phyloP scores from a whole-genome alignment of 2,113 vertebrate genomes.

The Ammodytes marinus region DNA sequence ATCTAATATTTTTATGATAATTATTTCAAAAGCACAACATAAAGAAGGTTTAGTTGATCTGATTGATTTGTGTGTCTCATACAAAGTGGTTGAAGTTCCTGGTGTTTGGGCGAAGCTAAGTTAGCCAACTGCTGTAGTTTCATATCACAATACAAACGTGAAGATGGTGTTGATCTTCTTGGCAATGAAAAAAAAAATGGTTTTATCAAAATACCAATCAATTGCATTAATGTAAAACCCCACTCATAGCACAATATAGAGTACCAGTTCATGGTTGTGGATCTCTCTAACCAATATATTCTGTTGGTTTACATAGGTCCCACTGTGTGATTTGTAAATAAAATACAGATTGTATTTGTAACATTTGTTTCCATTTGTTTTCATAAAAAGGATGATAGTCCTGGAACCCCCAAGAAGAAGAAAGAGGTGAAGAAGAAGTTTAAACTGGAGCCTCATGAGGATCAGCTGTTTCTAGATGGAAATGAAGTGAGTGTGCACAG shows the following conservation, averaged over 20 bases:
- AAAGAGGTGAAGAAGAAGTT: slow-evolving; percentile 99
- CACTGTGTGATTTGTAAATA: background rate
- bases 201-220: too few relatives aligned
- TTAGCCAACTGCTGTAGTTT: background rate
- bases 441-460: slow-evolving; percentile 97
- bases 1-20: too few relatives aligned
- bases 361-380: background rate
- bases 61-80: too few relatives aligned
- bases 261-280: too few relatives aligned
- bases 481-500: slow-evolving; percentile 88
- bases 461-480: slow-evolving; percentile 97
- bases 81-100: too few relatives aligned
- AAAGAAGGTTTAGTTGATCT: too few relatives aligned
- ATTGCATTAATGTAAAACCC: background rate
- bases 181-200: too few relatives aligned
- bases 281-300: background rate
- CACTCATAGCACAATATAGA: background rate
- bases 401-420: slow-evolving; percentile 96
- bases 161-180: background rate
- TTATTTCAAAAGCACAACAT: too few relatives aligned
- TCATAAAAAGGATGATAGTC: slow-evolving; percentile 90
- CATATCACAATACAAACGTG: background rate
- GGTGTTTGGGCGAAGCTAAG: background rate
- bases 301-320: background rate
- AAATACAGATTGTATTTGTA: background rate